Conservation (phyloP, 2,888 invertebrate genomes). For the Drosophila crucigera region DNA sequence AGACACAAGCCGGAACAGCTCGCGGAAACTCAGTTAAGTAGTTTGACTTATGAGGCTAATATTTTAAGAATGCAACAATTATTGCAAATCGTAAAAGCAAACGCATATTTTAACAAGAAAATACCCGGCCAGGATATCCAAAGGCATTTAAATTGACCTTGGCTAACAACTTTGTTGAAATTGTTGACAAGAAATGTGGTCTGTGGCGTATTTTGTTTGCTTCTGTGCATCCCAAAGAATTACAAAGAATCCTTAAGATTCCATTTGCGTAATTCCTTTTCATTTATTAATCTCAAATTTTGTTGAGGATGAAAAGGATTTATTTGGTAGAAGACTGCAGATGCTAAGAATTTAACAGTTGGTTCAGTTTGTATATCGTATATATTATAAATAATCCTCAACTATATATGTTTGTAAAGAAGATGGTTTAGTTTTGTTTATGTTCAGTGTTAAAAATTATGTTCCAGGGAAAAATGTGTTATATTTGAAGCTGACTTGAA, state of each 20-base stretch:
- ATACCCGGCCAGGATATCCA: background rate
- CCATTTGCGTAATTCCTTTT: background rate
- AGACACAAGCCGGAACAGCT: background rate
- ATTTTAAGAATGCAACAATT: slow-evolving; percentile 6
- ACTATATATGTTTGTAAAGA: background rate
- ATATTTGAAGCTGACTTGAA: too few relatives aligned
- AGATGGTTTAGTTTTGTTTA: background rate
- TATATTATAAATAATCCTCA: too few relatives aligned
- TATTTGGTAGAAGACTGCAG: background rate
- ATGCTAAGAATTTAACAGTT: background rate
- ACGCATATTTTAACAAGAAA: background rate
- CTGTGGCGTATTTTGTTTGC: background rate
- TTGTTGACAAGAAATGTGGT: background rate
- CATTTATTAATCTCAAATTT: background rate
- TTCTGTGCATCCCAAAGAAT: too few relatives aligned
- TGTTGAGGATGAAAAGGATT: background rate
- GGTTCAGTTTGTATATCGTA: background rate
- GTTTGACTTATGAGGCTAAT: background rate
- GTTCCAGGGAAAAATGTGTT: too few relatives aligned
- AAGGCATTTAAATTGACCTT: background rate
- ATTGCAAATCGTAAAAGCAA: background rate
- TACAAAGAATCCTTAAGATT: background rate
- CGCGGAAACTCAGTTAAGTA: background rate
- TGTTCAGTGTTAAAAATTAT: background rate
- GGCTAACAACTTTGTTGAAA: background rate